Evolutionary conservation across 2,888 invertebrate genomes (phyloP).

Genomic region (Digitonthophagus gazella): DNA sequence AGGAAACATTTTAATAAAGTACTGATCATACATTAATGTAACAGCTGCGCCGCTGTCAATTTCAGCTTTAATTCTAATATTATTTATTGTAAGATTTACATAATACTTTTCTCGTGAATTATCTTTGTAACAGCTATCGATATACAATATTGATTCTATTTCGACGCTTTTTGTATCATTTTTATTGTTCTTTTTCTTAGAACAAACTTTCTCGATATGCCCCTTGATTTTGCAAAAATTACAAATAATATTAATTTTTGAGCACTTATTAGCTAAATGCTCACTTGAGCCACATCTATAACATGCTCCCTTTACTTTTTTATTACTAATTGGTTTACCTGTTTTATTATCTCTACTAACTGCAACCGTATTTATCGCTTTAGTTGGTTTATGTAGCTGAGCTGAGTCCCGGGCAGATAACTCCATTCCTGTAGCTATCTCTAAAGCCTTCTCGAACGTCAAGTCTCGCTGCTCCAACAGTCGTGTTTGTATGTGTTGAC

Average conservation of each 20-base stretch:
- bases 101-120: conserved; percentile 15
- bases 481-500: conserved; percentile 18
- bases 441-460: conserved; percentile 23
- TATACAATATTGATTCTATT: background rate
- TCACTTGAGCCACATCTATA: background rate
- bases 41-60: conserved; percentile 33
- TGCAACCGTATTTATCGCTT: background rate
- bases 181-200: background rate
- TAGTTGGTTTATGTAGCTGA: conserved; percentile 2
- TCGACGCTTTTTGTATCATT: background rate
- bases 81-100: conserved; percentile 15
- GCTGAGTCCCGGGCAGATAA: background rate
- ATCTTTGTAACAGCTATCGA: conserved; percentile 1
- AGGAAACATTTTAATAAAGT: conserved; percentile 10
- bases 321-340: background rate
- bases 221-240: background rate
- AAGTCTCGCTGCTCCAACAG: conserved; percentile 21
- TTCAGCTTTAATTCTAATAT: conserved; percentile 23
- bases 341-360: background rate
- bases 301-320: background rate
- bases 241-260: conserved; percentile 13
- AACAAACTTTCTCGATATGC: conserved; percentile 1
- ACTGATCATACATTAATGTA: conserved; percentile 19
- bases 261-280: conserved; percentile 1
- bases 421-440: conserved; percentile 22